These are phyloP conservation scores for roundworm (Caenorhabditis elegans) DNA, from an alignment of 1,140 invertebrate species.

Conservation along the genomic window WBcel235 BX284604.4:1123001-1123500, in stretches of 20 bases:
- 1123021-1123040: no score
- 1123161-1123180: background rate
- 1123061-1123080: no score
- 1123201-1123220: background rate
- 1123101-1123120: no score
- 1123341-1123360: background rate
- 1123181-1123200: background rate
- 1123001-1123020: no score
- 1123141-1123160: background rate
- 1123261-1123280: background rate
- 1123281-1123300: conserved; percentile 7
- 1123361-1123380: background rate
- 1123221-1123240: conserved; percentile 44
- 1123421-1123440: conserved; percentile 15
- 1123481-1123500: conserved; percentile 43
- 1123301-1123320: background rate
- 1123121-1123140: no score
- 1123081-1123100: no score
- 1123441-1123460: conserved; percentile 3
- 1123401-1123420: conserved; percentile 3
- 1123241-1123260: conserved; percentile 33
- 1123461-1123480: conserved; percentile 34
- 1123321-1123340: background rate
- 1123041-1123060: no score
- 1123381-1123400: background rate